Evolutionary conservation across 2,113 vertebrate species (phyloP).

Genomic region (Ophthalmolycus amberensis): DNA sequence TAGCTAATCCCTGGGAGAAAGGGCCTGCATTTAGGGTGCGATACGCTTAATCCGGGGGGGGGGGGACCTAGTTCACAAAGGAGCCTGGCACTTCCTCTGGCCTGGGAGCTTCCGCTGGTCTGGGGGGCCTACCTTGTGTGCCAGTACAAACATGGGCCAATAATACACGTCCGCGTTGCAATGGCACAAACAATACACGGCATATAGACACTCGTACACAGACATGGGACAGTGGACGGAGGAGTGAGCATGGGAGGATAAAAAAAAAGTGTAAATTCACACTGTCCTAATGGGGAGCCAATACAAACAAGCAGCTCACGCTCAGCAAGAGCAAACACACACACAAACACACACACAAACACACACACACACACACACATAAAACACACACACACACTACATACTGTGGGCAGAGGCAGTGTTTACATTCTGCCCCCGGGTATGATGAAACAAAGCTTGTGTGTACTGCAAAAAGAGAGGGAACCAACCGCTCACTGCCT

Average conservation of each 20-base stretch:
- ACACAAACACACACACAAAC: conserved; percentile 15
- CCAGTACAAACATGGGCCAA: conserved; percentile 69
- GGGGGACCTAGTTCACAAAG: conserved; percentile 67
- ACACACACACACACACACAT: not conserved
- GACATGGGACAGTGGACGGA: conserved; percentile 30
- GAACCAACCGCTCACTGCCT: conserved; percentile 55
- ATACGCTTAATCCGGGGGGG: conserved; percentile 80
- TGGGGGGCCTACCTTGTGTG: conserved; percentile 64
- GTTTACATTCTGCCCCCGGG: conserved; percentile 66
- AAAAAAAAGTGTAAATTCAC: conserved; percentile 49
- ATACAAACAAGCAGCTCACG: conserved; percentile 62
- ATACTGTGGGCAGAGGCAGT: conserved; percentile 47
- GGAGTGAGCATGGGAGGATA: conserved; percentile 26
- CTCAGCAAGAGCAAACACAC: conserved; percentile 41
- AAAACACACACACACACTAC: conserved; percentile 16
- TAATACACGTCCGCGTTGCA: conserved; percentile 53
- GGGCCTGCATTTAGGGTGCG: conserved; percentile 76
- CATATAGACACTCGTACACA: conserved; percentile 25
- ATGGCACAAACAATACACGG: conserved; percentile 47
- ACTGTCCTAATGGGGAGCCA: conserved; percentile 52
- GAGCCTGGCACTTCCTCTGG: conserved; percentile 75
- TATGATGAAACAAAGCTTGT: conserved; percentile 56
- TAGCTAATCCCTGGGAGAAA: conserved; percentile 82
- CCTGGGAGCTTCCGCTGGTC: conserved; percentile 78
- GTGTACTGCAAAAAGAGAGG: conserved; percentile 37